Conservation (phyloP, 2,888 invertebrate genomes). For the Empis livida region DNA sequence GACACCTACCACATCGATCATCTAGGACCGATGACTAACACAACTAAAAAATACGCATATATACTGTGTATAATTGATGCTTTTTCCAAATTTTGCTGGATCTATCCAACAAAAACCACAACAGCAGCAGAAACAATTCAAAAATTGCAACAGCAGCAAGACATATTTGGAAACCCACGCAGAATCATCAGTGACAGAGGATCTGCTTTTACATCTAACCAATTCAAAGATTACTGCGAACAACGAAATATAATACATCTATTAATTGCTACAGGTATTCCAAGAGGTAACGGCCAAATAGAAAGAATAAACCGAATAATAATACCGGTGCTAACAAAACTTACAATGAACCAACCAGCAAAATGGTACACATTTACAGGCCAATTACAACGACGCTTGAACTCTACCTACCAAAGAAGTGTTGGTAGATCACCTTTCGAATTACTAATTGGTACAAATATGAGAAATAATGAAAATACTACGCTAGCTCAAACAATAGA, state of each 20-base stretch:
- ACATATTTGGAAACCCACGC: conserved; percentile 8
- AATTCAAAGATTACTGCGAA: conserved; percentile 4
- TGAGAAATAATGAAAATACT: not conserved
- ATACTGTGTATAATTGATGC: conserved; percentile 23
- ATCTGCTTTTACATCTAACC: conserved; percentile 10
- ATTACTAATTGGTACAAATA: not conserved
- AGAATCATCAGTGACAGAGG: conserved; percentile 12
- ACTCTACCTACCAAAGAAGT: not conserved
- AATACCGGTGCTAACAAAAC: conserved; percentile 9
- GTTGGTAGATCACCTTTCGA: conserved; percentile 1
- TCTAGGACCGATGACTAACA: conserved; percentile 21
- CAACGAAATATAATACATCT: not conserved
- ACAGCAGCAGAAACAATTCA: conserved; percentile 19
- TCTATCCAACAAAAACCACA: conserved; percentile 21
- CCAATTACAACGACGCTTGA: not conserved
- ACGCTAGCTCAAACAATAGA: not conserved
- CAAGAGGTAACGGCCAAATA: conserved; percentile 11
- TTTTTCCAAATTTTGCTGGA: conserved; percentile 25
- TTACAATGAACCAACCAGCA: not conserved
- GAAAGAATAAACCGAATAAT: conserved; percentile 8
- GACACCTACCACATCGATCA: conserved; percentile 25
- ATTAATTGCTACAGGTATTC: conserved; percentile 11
- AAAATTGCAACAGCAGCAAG: conserved; percentile 13
- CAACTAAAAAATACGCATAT: conserved; percentile 23
- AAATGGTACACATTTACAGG: not conserved